Evolutionary conservation across 2,113 vertebrate species (phyloP).

Genomic region (Scomber japonicus): DNA sequence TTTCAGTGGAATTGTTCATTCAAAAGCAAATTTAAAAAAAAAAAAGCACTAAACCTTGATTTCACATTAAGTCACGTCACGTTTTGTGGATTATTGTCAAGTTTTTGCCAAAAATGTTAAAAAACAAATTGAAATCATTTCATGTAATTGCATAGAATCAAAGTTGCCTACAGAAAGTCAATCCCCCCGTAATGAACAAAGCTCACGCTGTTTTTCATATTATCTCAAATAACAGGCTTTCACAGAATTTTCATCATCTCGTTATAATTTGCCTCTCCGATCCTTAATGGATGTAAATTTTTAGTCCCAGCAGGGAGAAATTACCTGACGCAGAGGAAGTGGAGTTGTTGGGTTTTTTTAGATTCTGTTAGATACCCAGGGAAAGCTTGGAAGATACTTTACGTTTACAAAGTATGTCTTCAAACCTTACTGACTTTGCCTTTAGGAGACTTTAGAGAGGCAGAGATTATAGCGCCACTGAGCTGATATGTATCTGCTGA

Average conservation of each 20-base stretch:
- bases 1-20: background rate
- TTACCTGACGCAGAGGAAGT: background rate
- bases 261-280: conserved; percentile 12
- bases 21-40: background rate
- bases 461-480: too few species aligned
- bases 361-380: too few species aligned
- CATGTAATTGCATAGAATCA: background rate
- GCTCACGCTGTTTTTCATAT: background rate
- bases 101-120: background rate
- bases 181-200: conserved; percentile 13
- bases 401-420: too few species aligned
- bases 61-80: background rate
- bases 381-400: too few species aligned
- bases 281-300: conserved; percentile 6
- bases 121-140: background rate
- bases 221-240: conserved; percentile 6
- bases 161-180: conserved; percentile 9
- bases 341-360: background rate
- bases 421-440: too few species aligned
- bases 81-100: conserved; percentile 1
- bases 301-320: background rate
- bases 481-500: too few species aligned
- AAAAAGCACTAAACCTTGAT: conserved; percentile 8
- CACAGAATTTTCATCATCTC: conserved; percentile 1
- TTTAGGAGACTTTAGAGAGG: too few species aligned